A percentile compares a stretch with the other conserved stretches of the same genome.
Evolutionary conservation across 2,888 invertebrate species (phyloP).

Genomic region (Luperina nickerlii): DNA sequence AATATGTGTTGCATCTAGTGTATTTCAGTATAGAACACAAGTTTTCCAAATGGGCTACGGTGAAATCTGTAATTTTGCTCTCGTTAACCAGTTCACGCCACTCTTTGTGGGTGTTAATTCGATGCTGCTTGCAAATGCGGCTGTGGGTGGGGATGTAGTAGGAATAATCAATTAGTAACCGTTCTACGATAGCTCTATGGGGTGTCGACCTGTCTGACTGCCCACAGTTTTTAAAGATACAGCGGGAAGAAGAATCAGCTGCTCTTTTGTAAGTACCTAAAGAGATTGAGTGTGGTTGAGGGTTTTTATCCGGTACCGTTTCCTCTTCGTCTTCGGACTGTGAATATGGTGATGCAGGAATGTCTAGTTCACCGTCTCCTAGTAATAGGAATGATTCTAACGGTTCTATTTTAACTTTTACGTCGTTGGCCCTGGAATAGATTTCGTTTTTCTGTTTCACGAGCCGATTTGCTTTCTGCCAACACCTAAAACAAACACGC

Average conservation of each 20-base stretch:
- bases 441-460: neutral
- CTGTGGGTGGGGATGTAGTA: neutral
- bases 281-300: neutral
- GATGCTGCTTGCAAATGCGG: slow-evolving; percentile 20
- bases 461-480: neutral
- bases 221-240: slow-evolving; percentile 30
- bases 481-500: neutral
- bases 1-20: neutral
- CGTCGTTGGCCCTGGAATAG: neutral
- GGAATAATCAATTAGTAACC: slow-evolving; percentile 34
- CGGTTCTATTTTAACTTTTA: slow-evolving; percentile 27
- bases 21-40: neutral
- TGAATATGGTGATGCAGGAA: slow-evolving; percentile 20
- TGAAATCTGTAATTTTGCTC: slow-evolving; percentile 23
- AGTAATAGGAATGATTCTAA: neutral
- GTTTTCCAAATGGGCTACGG: slow-evolving; percentile 9
- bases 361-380: slow-evolving; percentile 34
- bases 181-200: slow-evolving; percentile 1
- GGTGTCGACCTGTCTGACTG: accelerated
- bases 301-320: neutral
- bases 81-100: slow-evolving; percentile 11
- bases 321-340: slow-evolving; percentile 13
- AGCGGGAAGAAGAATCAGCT: neutral
- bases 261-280: slow-evolving; percentile 23
- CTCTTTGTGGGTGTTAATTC: neutral